Base-by-base conservation (phyloP, 1,140 invertebrate genomes). In the Neomicropteryx cornuta region DNA sequence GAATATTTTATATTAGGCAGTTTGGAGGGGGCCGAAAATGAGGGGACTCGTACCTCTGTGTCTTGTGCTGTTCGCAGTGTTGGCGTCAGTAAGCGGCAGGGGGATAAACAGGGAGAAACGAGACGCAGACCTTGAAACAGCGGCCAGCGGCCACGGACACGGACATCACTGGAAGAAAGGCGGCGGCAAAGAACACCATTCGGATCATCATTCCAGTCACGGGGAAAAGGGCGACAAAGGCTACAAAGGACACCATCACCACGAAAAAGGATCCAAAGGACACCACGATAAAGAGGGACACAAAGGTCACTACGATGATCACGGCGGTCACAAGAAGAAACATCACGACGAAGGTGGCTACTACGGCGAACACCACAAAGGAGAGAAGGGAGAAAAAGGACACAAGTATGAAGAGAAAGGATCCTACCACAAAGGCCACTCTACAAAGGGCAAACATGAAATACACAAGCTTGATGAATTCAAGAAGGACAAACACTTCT, bases 401-500 rank as follows among this genome's bases (percentile, higher is more conserved):
- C 66, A 70, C 39, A 70, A 73, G 46, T 73, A 70, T 35, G 69
- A 70, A 46, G 71, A 75, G 51, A 66, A 72, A 28, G 66, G 73
- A 58, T 43, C 76, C 33, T 76, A 83, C 47, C 83, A 83, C 45
- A 83, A 85, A 41, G 83, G 82, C 0, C 81, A 85, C 53, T 80
- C 78, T 1, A 81, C 74, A 24, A 82, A 81, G n/a, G 83, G 81
- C 41, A 80, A 85, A 43, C 77, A 85, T 48, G 81, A 79, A 52
- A 73, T 79, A 23, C 80, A 84, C 51, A 84, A 83, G 48, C 47
- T 65, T 5, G 81, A 87, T 45, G 83, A 86, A 51, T 83, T 77
- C 46, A 74, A 79, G 36, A 81, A 79, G 52, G 74, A 81, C 35
- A 78, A 81, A 48, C 77, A 79, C 44, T 84, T 83, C 60, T 86